Evolutionary conservation across 2,113 vertebrate species (phyloP), one percentile per base, ranked within the genome.

Genomic region (Lutjanus erythropterus): DNA sequence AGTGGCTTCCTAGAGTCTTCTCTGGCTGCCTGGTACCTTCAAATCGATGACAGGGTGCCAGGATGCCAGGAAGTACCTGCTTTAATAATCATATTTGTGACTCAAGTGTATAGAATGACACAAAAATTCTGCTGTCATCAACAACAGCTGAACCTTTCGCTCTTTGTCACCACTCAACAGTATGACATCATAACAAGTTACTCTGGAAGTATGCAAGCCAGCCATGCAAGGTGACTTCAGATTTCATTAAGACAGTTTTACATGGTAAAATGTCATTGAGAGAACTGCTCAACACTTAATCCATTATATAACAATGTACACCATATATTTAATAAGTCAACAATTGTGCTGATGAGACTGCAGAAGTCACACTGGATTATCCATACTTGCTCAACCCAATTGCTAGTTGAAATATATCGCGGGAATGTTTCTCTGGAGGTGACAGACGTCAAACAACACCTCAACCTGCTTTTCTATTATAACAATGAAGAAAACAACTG

Each of bases 361-460:
- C 18, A 35, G 39, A 55, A 27, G 19, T n/a, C 49, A 12, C 14
- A 35, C 3, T 4, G 9, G 16, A 55, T 33, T 56, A 56, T 56
- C 5, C 27, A 56, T 18, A 33, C n/a, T 10, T 31, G 27, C 27
- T 33, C 23, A 5, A 14, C 12, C 25, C 10, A 27, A 19, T 9
- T 35, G 16, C 4, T 5, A 33, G 8, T 21, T 58, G 9, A 58
- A 33, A 35, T 19, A 56, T 9, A 9, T 1, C 21, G 9, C 18
- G 11, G 8, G 29, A 33, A 35, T 21, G 4, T 55, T 10, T 37
- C 12, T 39, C 35, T 35, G 16, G 25, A 41, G 47, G 50, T 76
- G 61, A 61, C 39, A 56, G 47, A 55, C 74, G 46, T 76, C 66
- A 66, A 73, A 65, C 18, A 19, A 39, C 39, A 42, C 4, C 6